These are phyloP conservation scores for Labeo calbasu DNA, from an alignment of 2,797 vertebrate species.

Conservation along the genomic window DNA sequence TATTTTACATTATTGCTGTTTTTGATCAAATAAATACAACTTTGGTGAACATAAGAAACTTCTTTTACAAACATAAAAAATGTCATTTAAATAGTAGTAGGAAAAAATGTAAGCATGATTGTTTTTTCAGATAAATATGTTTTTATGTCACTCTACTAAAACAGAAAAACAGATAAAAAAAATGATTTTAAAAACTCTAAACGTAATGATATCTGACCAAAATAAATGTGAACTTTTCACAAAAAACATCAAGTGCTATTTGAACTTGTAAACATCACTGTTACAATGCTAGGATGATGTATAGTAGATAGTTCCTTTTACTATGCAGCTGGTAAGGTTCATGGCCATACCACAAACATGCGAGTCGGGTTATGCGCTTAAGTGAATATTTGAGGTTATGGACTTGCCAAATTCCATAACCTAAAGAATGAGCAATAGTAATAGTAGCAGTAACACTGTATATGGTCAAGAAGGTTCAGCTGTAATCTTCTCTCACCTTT, in stretches of 20 bases:
- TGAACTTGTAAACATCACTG: not conserved
- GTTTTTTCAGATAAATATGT: not conserved
- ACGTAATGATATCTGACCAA: not conserved
- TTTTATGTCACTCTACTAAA: not conserved
- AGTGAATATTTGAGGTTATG: not conserved
- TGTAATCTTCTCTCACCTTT: constrained; percentile 79
- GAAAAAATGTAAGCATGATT: not conserved
- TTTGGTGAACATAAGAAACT: not conserved
- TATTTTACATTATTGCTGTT: not conserved
- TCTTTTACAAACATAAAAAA: not conserved
- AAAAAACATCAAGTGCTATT: not conserved
- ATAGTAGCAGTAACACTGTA: not conserved
- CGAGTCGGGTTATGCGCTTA: not conserved
- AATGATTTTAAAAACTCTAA: too few relatives aligned
- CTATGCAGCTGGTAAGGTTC: not conserved
- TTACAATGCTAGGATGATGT: not conserved
- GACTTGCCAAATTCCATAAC: not conserved
- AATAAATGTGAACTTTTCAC: not conserved
- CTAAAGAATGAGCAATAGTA: not conserved
- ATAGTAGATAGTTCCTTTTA: not conserved
- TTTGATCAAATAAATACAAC: not conserved
- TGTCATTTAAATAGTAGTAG: not conserved
- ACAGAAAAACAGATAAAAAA: not conserved
- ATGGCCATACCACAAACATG: not conserved
- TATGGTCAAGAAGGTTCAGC: not conserved